phyloP scores from a whole-genome alignment of 2,888 invertebrate genomes.

The Meghimatium bilineatum region DNA sequence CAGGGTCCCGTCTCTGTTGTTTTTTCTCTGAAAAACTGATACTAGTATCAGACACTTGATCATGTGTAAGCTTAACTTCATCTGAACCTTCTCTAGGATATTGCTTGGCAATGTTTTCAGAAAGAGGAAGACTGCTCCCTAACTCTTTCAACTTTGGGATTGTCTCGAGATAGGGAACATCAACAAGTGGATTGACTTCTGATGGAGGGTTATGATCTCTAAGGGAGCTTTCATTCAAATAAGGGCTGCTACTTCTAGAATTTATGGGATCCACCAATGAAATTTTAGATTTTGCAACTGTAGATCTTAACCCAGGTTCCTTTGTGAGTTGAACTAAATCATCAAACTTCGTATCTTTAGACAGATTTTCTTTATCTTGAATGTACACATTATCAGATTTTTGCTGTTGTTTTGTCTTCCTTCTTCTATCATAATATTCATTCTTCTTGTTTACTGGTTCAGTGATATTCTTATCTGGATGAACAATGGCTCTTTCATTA shows the following conservation, averaged over 20 bases:
- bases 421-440: background rate
- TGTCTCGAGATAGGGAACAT: background rate
- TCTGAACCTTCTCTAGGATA: too few species aligned
- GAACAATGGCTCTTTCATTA: conserved; percentile 13
- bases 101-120: background rate
- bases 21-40: background rate
- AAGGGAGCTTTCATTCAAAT: conserved; percentile 8
- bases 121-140: background rate
- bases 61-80: too few species aligned
- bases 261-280: conserved; percentile 13
- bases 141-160: conserved; percentile 18
- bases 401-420: background rate
- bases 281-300: background rate
- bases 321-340: background rate
- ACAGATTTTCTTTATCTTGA: background rate
- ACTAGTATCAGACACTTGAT: background rate
- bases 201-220: background rate
- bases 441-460: background rate
- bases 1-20: background rate
- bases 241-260: conserved; percentile 12
- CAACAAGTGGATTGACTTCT: conserved; percentile 15
- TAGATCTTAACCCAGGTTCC: background rate
- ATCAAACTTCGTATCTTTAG: background rate
- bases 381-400: background rate
- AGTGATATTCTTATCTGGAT: background rate